A percentile compares a stretch with the other conserved stretches of the same genome.
phyloP scores from a whole-genome alignment of 1,140 invertebrate species.

The Steinernema feltiae region DNA sequence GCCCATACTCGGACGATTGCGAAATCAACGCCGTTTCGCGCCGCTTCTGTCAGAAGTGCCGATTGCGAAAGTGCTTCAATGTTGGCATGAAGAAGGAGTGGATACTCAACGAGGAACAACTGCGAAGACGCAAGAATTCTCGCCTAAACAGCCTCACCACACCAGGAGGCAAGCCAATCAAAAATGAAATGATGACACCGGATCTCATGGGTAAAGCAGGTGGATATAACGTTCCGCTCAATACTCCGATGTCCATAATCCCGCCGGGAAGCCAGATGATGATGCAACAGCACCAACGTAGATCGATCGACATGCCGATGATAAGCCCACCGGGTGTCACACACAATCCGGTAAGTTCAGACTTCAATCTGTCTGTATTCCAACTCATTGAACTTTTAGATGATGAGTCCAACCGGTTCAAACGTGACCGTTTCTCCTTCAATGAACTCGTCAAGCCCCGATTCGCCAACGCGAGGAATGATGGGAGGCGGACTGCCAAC shows the following conservation, averaged over 20 bases:
- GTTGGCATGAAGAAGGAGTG: slow-evolving; percentile 65
- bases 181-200: background rate
- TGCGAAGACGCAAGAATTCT: slow-evolving; percentile 68
- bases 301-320: background rate
- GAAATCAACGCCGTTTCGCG: slow-evolving; percentile 82
- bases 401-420: slow-evolving; percentile 30
- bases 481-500: background rate
- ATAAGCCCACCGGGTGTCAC: background rate
- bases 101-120: slow-evolving; percentile 93
- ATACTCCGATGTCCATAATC: slow-evolving; percentile 5
- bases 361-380: background rate
- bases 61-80: slow-evolving; percentile 64
- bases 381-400: background rate
- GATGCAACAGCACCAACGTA: background rate
- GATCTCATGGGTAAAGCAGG: background rate
- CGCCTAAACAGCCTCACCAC: slow-evolving; percentile 81
- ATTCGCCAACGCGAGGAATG: slow-evolving; percentile 3
- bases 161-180: slow-evolving; percentile 65
- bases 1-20: slow-evolving; percentile 85
- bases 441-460: slow-evolving; percentile 11
- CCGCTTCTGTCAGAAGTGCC: slow-evolving; percentile 88
- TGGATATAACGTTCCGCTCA: background rate
- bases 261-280: background rate
- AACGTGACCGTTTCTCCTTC: slow-evolving; percentile 26
- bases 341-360: background rate